A percentile compares a stretch with the other conserved stretches of the same genome.
Evolutionary conservation across 2,113 vertebrate species (phyloP).

Genomic region (Odocoileus virginianus): DNA sequence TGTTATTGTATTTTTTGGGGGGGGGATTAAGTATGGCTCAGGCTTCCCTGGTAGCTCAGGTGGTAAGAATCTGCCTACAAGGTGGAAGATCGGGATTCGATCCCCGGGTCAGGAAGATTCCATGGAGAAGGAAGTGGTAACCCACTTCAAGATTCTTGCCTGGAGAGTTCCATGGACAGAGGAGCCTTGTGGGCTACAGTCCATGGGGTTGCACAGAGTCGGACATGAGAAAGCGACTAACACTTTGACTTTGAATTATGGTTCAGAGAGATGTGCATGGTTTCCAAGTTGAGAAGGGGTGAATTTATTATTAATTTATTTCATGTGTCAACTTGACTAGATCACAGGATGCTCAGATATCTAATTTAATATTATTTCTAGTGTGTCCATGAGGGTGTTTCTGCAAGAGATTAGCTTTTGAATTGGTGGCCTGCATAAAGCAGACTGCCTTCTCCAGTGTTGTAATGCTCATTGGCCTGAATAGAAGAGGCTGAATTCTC

Average conservation of each 20-base stretch:
- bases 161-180: background rate
- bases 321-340: background rate
- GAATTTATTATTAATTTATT: background rate
- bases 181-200: background rate
- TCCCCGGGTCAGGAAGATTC: background rate
- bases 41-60: background rate
- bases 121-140: background rate
- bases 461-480: background rate
- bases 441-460: background rate
- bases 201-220: background rate
- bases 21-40: background rate
- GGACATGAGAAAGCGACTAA: background rate
- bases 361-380: background rate
- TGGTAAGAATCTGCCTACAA: background rate
- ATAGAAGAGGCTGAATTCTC: background rate
- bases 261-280: background rate
- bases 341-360: background rate
- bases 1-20: background rate
- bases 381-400: background rate
- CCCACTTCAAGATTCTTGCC: background rate
- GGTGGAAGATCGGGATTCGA: background rate
- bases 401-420: background rate
- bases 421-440: background rate
- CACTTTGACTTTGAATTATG: background rate
- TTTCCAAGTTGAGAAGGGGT: background rate